A percentile compares a stretch with the other conserved stretches of the same genome.
phyloP scores from a whole-genome alignment of 1,140 invertebrate species.

The Drosophila kepulauana region DNA sequence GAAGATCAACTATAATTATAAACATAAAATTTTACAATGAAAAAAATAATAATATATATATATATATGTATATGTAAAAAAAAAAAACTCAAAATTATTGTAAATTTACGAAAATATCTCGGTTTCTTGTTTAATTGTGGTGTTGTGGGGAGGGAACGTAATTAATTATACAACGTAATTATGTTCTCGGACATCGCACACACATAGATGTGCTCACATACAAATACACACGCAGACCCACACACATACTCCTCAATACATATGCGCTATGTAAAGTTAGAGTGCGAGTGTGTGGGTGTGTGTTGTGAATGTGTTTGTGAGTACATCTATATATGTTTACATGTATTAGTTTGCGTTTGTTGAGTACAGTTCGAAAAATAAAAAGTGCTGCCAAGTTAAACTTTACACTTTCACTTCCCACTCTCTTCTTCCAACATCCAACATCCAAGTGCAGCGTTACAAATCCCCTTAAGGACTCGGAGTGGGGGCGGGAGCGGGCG shows the following conservation, averaged over 20 bases:
- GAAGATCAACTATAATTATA: constrained; percentile 72
- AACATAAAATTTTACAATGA: constrained; percentile 53
- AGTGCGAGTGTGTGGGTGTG: neutral
- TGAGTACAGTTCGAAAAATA: constrained; percentile 18
- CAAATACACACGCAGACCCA: neutral
- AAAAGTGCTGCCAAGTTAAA: constrained; percentile 57
- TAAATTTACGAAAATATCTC: constrained; percentile 34
- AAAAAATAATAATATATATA: constrained; percentile 4
- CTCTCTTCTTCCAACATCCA: too few species aligned
- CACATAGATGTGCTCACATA: neutral
- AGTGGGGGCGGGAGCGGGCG: too few species aligned
- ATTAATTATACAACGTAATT: constrained; percentile 45
- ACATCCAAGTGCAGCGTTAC: too few species aligned
- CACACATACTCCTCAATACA: constrained; percentile 4
- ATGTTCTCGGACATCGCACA: constrained; percentile 40
- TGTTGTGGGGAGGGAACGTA: too few species aligned
- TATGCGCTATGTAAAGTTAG: constrained; percentile 17
- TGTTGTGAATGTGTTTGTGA: constrained; percentile 4
- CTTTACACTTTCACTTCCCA: constrained; percentile 45
- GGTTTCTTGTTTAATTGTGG: constrained; percentile 4
- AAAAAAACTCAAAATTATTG: constrained; percentile 29
- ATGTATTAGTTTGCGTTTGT: neutral
- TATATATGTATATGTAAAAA: neutral
- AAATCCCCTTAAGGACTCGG: too few species aligned
- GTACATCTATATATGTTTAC: too few species aligned